Conservation (phyloP, 2,113 vertebrate species). For the Aldabrachelys gigantea region DNA sequence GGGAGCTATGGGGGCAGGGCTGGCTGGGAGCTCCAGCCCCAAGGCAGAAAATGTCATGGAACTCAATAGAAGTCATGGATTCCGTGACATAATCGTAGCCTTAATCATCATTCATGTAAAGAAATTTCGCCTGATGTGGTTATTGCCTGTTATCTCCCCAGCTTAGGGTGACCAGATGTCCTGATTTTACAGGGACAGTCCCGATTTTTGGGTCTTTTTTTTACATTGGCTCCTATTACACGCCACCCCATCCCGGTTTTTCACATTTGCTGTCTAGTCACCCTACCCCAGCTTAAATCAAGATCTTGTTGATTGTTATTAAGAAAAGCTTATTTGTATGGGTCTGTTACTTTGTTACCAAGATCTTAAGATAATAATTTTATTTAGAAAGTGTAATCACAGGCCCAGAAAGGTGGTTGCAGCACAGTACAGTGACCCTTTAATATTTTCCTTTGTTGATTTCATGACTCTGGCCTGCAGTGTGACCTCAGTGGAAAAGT, state of each 20-base stretch:
- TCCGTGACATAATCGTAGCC: too few species aligned
- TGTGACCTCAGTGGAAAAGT: neutral
- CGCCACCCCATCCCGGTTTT: too few species aligned
- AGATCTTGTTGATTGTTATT: neutral
- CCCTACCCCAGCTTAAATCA: neutral
- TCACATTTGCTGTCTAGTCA: too few species aligned
- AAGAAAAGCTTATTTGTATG: neutral
- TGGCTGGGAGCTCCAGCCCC: too few species aligned
- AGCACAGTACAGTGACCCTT: neutral
- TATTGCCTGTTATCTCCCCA: neutral
- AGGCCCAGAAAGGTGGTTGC: neutral
- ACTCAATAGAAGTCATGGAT: too few species aligned
- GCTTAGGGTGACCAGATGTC: neutral
- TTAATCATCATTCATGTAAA: neutral
- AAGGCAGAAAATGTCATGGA: too few species aligned
- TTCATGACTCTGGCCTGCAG: neutral
- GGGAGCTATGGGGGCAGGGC: too few species aligned
- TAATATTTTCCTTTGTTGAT: neutral
- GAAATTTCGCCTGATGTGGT: neutral
- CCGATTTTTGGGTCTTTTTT: too few species aligned
- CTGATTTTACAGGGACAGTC: too few species aligned
- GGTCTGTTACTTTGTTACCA: conserved; percentile 37
- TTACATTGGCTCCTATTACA: too few species aligned
- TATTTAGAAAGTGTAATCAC: neutral
- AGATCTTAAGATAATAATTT: conserved; percentile 10